Evolutionary conservation across 2,797 vertebrate genomes (phyloP).

Genomic region (Coluber constrictor): DNA sequence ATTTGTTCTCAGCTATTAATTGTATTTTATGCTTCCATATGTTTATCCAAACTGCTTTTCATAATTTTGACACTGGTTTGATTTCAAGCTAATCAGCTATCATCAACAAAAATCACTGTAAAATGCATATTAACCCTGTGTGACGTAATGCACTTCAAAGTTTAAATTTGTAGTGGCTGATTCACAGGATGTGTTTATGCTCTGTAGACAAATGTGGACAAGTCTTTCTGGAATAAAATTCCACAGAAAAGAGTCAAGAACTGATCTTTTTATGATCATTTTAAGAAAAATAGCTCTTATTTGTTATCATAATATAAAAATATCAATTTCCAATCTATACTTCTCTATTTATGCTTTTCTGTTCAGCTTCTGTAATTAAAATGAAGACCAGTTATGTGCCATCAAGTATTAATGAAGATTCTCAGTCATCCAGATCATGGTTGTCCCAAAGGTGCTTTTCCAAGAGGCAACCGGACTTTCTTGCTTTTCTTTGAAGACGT

Average conservation of each 20-base stretch:
- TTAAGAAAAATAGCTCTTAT: neutral
- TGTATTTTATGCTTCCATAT: neutral
- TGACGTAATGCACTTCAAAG: neutral
- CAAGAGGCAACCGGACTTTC: no score
- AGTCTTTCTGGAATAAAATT: neutral
- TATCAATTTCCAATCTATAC: neutral
- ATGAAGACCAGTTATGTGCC: neutral
- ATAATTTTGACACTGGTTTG: neutral
- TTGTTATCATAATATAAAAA: neutral
- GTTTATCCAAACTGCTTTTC: neutral
- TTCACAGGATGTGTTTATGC: neutral
- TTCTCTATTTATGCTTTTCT: neutral
- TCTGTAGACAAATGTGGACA: neutral
- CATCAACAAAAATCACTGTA: neutral
- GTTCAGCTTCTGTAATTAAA: conserved; percentile 7
- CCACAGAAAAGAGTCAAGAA: neutral
- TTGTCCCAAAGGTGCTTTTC: neutral
- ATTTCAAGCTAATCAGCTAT: neutral
- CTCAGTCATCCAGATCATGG: neutral
- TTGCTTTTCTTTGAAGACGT: no score
- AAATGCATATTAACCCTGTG: neutral
- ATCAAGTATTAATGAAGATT: neutral
- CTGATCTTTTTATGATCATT: neutral
- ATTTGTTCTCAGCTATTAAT: neutral
- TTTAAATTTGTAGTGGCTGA: neutral